A percentile compares a stretch with the other conserved stretches of the same genome.
Conservation (phyloP, 2,797 vertebrate species). For the Acestrorhynchus altus region DNA sequence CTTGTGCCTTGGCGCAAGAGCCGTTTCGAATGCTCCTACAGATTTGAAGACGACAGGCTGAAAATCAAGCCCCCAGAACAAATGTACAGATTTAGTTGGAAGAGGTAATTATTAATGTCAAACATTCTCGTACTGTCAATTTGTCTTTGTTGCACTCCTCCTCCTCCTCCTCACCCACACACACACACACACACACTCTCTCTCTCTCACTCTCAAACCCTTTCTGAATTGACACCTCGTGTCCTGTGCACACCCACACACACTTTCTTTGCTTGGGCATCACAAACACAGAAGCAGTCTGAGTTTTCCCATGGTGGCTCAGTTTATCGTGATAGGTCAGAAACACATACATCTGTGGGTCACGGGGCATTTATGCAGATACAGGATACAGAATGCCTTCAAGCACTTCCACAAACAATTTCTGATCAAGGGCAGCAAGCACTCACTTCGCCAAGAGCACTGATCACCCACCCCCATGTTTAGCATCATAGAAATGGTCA, state of each 20-base stretch:
- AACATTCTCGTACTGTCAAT: constrained; percentile 27
- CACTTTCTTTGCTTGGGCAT: constrained; percentile 36
- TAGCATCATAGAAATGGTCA: background rate
- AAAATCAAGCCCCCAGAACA: background rate
- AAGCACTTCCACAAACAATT: background rate
- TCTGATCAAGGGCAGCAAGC: too few relatives aligned
- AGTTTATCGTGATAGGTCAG: constrained; percentile 21
- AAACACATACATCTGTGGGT: constrained; percentile 18
- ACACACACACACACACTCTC: constrained; percentile 57
- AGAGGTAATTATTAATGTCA: constrained; percentile 19
- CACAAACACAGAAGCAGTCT: constrained; percentile 26
- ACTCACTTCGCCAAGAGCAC: background rate
- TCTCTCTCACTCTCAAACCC: background rate
- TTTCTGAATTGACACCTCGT: background rate
- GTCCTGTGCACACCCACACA: constrained; percentile 48
- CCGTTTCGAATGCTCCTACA: background rate
- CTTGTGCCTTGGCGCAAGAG: background rate
- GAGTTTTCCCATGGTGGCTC: constrained; percentile 24
- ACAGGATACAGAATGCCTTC: background rate
- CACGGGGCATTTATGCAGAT: background rate
- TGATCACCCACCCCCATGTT: background rate
- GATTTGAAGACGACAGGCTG: background rate
- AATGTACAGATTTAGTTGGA: background rate
- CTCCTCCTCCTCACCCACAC: constrained; percentile 47
- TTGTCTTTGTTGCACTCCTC: constrained; percentile 53